A percentile compares a stretch with the other conserved stretches of the same genome.
Conservation (phyloP, 2,888 invertebrate genomes). For the Sarcophaga subvicina region DNA sequence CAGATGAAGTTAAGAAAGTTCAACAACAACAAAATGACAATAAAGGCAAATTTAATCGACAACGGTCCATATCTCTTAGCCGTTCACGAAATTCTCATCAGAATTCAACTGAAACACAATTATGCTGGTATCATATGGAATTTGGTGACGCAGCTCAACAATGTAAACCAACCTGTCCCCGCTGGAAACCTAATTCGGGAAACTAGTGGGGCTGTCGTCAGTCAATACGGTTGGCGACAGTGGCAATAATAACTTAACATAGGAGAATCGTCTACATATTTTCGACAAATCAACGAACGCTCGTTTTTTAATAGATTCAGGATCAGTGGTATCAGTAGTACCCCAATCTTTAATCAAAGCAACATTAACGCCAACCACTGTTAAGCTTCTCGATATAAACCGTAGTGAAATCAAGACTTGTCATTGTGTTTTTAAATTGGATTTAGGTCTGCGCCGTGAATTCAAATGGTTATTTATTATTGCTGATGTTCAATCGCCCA, state of each 20-base stretch:
- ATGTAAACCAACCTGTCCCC: constrained; percentile 30
- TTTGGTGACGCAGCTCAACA: constrained; percentile 17
- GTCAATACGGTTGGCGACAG: constrained; percentile 53
- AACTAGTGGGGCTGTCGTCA: constrained; percentile 60
- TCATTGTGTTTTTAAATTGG: no score
- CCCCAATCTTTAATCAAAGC: constrained; percentile 29
- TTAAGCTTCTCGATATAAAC: no score
- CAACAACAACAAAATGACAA: no score
- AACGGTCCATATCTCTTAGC: neutral
- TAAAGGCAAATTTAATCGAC: no score
- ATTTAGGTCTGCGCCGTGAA: no score
- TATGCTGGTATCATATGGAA: neutral
- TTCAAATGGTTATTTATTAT: no score
- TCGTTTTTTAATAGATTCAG: no score
- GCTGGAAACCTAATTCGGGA: constrained; percentile 30
- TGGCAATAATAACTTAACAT: constrained; percentile 26
- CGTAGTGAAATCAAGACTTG: no score
- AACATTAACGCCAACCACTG: no score
- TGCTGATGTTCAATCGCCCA: no score
- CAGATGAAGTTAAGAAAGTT: no score
- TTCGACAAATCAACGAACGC: constrained; percentile 14
- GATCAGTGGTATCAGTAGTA: constrained; percentile 54
- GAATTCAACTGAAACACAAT: neutral
- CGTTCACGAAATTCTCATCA: neutral
- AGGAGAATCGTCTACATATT: constrained; percentile 36